Percentiles rank a stretch among this genome's conserved stretches.
Evolutionary conservation across 2,888 invertebrate genomes (phyloP).

Genomic region (Masnerella sp.): DNA sequence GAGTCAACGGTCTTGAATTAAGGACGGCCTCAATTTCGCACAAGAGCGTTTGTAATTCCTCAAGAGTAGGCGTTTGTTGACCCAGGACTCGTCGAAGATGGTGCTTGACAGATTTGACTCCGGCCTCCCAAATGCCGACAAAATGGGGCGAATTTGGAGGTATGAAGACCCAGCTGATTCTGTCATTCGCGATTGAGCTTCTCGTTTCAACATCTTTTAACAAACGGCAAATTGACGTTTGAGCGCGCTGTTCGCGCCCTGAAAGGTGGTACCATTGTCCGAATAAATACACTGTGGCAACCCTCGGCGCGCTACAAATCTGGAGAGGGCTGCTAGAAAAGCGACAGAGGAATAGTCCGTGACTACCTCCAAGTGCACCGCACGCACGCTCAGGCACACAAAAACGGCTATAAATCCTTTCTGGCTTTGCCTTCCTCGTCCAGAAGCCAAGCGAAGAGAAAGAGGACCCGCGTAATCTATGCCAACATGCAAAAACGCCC

Average conservation of each 20-base stretch:
- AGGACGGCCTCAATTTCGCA: constrained; percentile 48
- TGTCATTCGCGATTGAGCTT: not conserved
- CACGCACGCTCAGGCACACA: constrained; percentile 1
- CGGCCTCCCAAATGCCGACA: not conserved
- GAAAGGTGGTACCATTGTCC: not conserved
- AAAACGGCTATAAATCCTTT: not conserved
- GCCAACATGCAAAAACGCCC: not conserved
- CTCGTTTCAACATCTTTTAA: not conserved
- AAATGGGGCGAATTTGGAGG: not conserved
- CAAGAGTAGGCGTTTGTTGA: not conserved
- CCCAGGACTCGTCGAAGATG: constrained; percentile 13
- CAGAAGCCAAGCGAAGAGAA: not conserved
- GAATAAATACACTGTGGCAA: not conserved
- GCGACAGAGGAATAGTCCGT: not conserved
- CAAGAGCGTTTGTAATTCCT: constrained; percentile 10
- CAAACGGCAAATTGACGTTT: not conserved
- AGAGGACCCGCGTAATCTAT: not conserved
- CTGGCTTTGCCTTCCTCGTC: not conserved
- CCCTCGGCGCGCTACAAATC: not conserved
- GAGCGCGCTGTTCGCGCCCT: not conserved
- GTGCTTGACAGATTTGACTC: constrained; percentile 6
- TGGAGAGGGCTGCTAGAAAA: not conserved
- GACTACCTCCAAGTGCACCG: not conserved
- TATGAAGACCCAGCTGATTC: not conserved
- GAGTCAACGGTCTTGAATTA: constrained; percentile 49